Evolutionary conservation across 1,140 invertebrate species (phyloP), one percentile per base, ranked within the genome.

Genomic region (Cardiocondyla obscurior): DNA sequence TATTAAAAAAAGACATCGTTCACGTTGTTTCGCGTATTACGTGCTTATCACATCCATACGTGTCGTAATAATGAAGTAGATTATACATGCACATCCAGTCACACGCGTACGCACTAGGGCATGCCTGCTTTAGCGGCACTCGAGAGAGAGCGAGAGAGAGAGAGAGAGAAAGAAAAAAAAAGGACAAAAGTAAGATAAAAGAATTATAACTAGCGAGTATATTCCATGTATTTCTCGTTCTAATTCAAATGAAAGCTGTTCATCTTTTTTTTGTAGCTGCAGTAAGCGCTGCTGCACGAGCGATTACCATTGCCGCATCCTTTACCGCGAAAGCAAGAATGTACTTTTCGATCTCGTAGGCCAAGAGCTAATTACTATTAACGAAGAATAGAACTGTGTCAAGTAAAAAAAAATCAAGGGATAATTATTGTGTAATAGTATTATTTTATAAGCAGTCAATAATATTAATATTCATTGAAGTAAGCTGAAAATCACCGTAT

Each of bases 371-470:
- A 67, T 39, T 51, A 73, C 79, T 72, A 82, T 69, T 79, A 85
- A 70, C 44, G 58, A 25, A 46, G 39, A 72, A 65, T 65, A 82
- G 69, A 81, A 88, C 74, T 85, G 84, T 88, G 74, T 87, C 85
- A 36, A 60, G 85, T 86, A 51, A 86, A n/a, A n/a, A n/a, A n/a
- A n/a, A 77, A 67, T 82, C 85, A 81, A 79, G 81, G 49, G 67
- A 86, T 67, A 81, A 86, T 87, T 81, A 84, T 55, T 49, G 81
- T 88, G 74, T 84, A 89, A 88, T 86, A 88, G 77, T 88, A 88
- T 89, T 88, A 89, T 88, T 89, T 89, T 89, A 81, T 83, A 89
- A 89, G 86, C 86, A 88, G 86, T 88, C 88, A 89, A 89, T 89
- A 89, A 89, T 84, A 86, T 86, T 86, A 79, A 67, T 65, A 83